A percentile compares a stretch with the other conserved stretches of the same genome.
phyloP scores from a whole-genome alignment of 2,888 invertebrate genomes.

The Caenorhabditis becei region DNA sequence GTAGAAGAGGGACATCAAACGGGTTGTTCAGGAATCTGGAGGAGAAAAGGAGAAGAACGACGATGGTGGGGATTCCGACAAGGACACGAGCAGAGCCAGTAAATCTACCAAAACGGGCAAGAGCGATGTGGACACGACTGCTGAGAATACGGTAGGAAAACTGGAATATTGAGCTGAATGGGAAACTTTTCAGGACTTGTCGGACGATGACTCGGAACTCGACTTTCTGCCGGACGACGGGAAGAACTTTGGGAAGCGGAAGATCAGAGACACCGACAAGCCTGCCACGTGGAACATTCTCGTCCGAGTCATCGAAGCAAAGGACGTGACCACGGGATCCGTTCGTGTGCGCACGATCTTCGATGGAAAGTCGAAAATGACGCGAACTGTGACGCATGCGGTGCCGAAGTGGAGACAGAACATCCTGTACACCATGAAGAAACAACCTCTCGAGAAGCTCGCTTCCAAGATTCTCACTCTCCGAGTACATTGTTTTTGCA shows the following conservation, averaged over 20 bases:
- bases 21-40: conserved; percentile 10
- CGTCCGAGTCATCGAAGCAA: conserved; percentile 68
- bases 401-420: conserved; percentile 69
- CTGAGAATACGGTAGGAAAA: conserved; percentile 6
- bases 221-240: conserved; percentile 51
- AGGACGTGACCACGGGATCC: conserved; percentile 64
- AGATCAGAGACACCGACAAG: conserved; percentile 64
- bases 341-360: conserved; percentile 61
- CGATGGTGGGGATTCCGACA: conserved; percentile 14
- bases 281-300: conserved; percentile 67
- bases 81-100: no score
- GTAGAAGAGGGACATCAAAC: no score
- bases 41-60: conserved; percentile 10
- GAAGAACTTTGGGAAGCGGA: conserved; percentile 55
- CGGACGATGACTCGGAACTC: conserved; percentile 41
- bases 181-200: neutral
- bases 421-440: conserved; percentile 48
- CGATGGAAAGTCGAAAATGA: conserved; percentile 65
- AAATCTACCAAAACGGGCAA: no score
- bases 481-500: conserved; percentile 37
- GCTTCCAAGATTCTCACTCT: conserved; percentile 65
- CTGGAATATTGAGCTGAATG: neutral
- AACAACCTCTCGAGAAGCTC: conserved; percentile 59
- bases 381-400: conserved; percentile 66
- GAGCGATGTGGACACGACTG: neutral